Percentiles rank a stretch among this genome's conserved stretches.
phyloP scores from a whole-genome alignment of 2,888 invertebrate genomes.

The Galeruca laticollis region DNA sequence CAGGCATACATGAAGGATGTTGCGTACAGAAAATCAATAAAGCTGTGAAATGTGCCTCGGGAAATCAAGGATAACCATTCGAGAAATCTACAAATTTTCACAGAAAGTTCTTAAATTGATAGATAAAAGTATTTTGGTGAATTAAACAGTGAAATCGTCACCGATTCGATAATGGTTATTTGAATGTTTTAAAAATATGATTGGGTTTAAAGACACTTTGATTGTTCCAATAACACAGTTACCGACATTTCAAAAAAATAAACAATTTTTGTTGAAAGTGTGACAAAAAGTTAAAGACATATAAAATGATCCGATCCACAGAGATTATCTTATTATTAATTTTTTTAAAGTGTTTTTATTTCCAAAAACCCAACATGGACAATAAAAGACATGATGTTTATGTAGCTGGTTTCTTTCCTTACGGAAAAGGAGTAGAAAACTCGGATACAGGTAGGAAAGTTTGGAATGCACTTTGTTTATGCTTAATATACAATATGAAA shows the following conservation, averaged over 20 bases:
- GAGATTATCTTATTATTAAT: slow-evolving; percentile 37
- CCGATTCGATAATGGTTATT: neutral
- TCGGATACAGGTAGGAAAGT: slow-evolving; percentile 77
- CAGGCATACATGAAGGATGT: slow-evolving; percentile 19
- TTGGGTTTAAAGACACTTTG: neutral
- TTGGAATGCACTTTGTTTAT: neutral
- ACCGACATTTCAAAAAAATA: slow-evolving; percentile 30
- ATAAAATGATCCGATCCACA: slow-evolving; percentile 25
- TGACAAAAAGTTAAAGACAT: slow-evolving; percentile 12
- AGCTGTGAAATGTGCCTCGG: slow-evolving; percentile 46
- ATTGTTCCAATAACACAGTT: slow-evolving; percentile 24
- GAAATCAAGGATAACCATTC: slow-evolving; percentile 39
- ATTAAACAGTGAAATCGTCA: slow-evolving; percentile 9
- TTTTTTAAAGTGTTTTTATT: slow-evolving; percentile 44
- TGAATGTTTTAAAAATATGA: slow-evolving; percentile 16
- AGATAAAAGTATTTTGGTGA: slow-evolving; percentile 5
- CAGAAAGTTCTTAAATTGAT: neutral
- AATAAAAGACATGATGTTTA: slow-evolving; percentile 86
- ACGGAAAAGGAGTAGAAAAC: slow-evolving; percentile 85
- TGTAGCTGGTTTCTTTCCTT: slow-evolving; percentile 94
- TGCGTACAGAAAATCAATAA: slow-evolving; percentile 45
- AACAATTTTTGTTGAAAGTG: slow-evolving; percentile 26
- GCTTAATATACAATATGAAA: too few species aligned
- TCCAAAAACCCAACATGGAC: slow-evolving; percentile 77
- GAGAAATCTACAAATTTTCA: slow-evolving; percentile 19